Conservation (phyloP, 2,797 vertebrate genomes). For the Etheostoma perlongum region DNA sequence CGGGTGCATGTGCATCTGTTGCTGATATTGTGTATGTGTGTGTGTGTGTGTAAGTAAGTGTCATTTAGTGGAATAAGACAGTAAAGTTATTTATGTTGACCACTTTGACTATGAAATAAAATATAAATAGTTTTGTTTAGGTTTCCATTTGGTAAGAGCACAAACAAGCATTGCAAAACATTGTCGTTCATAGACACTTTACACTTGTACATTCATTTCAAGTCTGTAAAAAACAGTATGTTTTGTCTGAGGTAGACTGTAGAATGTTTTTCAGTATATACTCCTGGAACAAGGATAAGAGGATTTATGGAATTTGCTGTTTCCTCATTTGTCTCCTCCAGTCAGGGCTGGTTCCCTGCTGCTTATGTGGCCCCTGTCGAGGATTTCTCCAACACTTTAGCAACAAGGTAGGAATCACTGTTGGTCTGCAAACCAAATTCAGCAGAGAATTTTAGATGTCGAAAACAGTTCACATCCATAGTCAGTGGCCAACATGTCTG, state of each 20-base stretch:
- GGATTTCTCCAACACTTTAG: constrained; percentile 72
- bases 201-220: background rate
- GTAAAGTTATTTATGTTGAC: too few relatives aligned
- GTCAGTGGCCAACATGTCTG: background rate
- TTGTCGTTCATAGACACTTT: background rate
- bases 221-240: background rate
- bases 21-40: too few relatives aligned
- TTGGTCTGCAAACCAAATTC: background rate
- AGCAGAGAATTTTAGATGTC: background rate
- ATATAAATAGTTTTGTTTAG: background rate
- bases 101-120: too few relatives aligned
- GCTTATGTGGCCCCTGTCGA: constrained; percentile 91
- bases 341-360: constrained; percentile 97
- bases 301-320: background rate
- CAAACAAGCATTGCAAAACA: background rate
- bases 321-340: constrained; percentile 60
- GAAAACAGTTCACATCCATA: background rate
- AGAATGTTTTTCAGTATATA: background rate
- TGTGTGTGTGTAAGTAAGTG: too few relatives aligned
- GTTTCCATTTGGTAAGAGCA: background rate
- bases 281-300: background rate
- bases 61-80: too few relatives aligned
- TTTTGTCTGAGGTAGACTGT: background rate
- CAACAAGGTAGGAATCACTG: constrained; percentile 66
- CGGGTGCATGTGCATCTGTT: too few relatives aligned